A percentile compares a stretch with the other conserved stretches of the same genome.
Conservation (phyloP, 2,113 vertebrate species). For the Xiphias gladius region DNA sequence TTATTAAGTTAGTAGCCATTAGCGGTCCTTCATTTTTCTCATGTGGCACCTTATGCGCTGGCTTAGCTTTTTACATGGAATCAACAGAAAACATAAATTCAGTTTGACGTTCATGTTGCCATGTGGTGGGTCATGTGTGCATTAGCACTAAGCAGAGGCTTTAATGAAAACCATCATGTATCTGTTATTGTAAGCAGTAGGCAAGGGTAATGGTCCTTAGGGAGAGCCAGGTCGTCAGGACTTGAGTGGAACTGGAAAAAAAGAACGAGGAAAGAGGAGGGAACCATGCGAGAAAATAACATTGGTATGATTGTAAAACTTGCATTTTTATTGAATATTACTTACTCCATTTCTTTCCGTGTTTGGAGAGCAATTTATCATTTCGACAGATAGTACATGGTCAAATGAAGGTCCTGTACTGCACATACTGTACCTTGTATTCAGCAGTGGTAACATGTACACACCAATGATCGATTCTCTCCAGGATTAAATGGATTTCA, state of each 20-base stretch:
- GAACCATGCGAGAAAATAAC: constrained; percentile 22
- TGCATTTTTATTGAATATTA: constrained; percentile 75
- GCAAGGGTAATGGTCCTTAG: constrained; percentile 18
- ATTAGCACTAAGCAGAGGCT: constrained; percentile 12
- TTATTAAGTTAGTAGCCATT: constrained; percentile 2
- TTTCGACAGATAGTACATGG: constrained; percentile 33
- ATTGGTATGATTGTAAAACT: constrained; percentile 32
- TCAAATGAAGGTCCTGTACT: constrained; percentile 29
- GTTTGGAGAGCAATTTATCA: constrained; percentile 59
- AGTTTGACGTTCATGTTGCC: neutral
- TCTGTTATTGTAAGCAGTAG: constrained; percentile 29
- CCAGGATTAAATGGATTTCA: constrained; percentile 31
- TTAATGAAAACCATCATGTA: constrained; percentile 33
- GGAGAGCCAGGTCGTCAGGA: neutral
- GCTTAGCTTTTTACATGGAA: neutral
- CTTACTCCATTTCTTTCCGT: constrained; percentile 45
- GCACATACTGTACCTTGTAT: constrained; percentile 14
- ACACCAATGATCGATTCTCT: neutral
- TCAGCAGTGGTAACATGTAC: constrained; percentile 1
- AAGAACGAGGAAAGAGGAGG: neutral
- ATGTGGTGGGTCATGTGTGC: neutral
- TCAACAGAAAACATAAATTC: constrained; percentile 23
- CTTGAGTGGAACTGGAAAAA: constrained; percentile 6
- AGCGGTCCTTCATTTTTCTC: neutral
- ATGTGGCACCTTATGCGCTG: neutral